phyloP scores from a whole-genome alignment of 2,113 vertebrate species.

The Calypte anna region DNA sequence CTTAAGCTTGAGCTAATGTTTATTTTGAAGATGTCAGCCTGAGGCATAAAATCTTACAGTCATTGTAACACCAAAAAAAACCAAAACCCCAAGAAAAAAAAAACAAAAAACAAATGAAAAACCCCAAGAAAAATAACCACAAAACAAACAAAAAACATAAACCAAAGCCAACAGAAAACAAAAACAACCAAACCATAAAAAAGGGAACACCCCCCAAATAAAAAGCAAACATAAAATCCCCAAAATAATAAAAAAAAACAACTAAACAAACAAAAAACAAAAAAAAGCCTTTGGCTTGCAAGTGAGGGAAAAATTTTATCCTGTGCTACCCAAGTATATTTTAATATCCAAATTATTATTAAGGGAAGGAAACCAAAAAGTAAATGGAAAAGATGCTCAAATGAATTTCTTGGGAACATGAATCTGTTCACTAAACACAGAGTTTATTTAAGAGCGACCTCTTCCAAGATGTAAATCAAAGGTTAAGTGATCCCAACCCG shows the following conservation, averaged over 20 bases:
- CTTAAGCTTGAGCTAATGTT: background rate
- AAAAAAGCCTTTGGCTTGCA: background rate
- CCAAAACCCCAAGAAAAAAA: no score
- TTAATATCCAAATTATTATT: background rate
- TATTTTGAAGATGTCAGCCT: background rate
- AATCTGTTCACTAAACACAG: background rate
- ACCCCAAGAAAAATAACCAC: no score
- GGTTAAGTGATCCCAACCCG: background rate
- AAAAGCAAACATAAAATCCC: no score
- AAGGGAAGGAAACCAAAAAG: no score
- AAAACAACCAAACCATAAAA: no score
- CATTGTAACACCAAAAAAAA: accelerated
- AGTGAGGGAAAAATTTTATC: background rate
- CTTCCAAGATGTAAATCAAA: background rate
- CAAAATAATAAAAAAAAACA: background rate
- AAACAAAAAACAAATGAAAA: background rate
- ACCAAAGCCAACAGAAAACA: no score
- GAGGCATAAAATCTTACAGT: background rate
- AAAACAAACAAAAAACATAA: no score
- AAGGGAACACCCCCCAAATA: no score
- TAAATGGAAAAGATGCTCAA: background rate
- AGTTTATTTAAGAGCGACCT: background rate
- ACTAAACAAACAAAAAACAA: no score
- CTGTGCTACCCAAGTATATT: background rate
- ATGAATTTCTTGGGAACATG: background rate